Percentiles rank a stretch among this genome's conserved stretches.
phyloP scores from a whole-genome alignment of 1,140 invertebrate species.

The Anadara kagoshimensis region DNA sequence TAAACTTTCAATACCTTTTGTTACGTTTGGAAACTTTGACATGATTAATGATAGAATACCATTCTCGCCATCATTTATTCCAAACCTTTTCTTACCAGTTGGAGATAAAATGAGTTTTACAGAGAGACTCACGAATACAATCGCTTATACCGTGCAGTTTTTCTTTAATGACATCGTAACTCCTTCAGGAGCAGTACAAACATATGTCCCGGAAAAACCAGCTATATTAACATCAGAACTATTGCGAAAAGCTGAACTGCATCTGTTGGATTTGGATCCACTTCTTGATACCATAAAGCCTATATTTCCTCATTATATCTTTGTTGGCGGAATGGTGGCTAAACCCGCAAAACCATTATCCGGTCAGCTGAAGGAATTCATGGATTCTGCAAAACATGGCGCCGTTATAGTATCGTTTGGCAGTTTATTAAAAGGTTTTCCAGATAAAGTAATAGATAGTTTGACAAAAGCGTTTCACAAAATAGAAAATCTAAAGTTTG shows the following conservation, averaged over 20 bases:
- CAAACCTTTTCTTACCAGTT: background rate
- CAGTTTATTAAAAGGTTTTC: constrained; percentile 29
- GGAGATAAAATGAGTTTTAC: background rate
- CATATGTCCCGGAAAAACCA: background rate
- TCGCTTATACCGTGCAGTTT: background rate
- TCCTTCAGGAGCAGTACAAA: background rate
- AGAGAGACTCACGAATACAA: constrained; percentile 3
- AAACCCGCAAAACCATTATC: constrained; percentile 23
- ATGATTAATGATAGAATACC: background rate
- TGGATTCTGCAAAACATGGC: constrained; percentile 44
- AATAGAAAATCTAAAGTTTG: constrained; percentile 20
- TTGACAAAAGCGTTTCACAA: constrained; percentile 34
- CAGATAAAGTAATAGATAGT: constrained; percentile 23
- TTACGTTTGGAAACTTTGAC: background rate
- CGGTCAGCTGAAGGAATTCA: constrained; percentile 29
- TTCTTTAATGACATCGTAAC: background rate
- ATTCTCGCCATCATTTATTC: constrained; percentile 19
- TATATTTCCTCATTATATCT: constrained; percentile 45
- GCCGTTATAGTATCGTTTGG: constrained; percentile 51
- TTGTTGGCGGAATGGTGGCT: constrained; percentile 44
- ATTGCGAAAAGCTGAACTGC: constrained; percentile 25
- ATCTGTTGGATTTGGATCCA: constrained; percentile 44
- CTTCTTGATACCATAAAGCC: constrained; percentile 46
- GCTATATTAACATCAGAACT: background rate
- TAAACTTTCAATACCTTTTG: constrained; percentile 18